Base-by-base conservation (phyloP, 2,888 invertebrate genomes). In the Agrilus mali region DNA sequence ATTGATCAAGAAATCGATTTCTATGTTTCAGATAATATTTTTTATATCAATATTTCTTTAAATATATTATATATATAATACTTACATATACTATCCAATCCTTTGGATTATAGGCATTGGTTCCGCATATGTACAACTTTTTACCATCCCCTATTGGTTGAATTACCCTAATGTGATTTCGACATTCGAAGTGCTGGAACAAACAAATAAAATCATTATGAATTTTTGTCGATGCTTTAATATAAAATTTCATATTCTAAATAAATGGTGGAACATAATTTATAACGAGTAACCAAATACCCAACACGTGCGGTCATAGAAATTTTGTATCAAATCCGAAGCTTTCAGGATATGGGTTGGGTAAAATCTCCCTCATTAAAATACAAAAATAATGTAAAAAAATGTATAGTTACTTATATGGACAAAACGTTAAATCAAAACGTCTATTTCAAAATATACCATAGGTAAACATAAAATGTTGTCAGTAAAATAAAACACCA, bases 1-100 rank as follows among this genome's bases (percentile, higher is more conserved):
- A n/a, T n/a, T n/a, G n/a, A n/a, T n/a, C n/a, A n/a, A n/a, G n/a
- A n/a, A n/a, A n/a, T n/a, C n/a, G n/a, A n/a, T n/a, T n/a, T n/a
- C n/a, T n/a, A n/a, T n/a, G n/a, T n/a, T n/a, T 33, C n/a, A 33
- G 3, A 33, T 13, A 5, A 33, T 33, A 33, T 13, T 33, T n/a
- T n/a, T n/a, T n/a, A n/a, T 33, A 33, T 14, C 3, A 33, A 7
- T 7, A 35, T 10, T 34, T 34, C 2, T 34, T 12, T 7, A 14
- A 35, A 35, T 35, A 36, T 15, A 22, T 40, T n/a, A 36, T 36
- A 35, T n/a, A 36, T 36, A 35, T 31, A 38, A 41, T 72, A 89
- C 90, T 89, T 74, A 92, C 92, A 67, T 92, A 86, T 65, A 93
- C 78, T 45, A 93, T 89, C 86, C 87, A 90, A 68, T 93, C 93